Percentiles rank a stretch among this genome's conserved stretches.
Conservation (phyloP, 2,888 invertebrate species). For the Eupelmus urozonus region DNA sequence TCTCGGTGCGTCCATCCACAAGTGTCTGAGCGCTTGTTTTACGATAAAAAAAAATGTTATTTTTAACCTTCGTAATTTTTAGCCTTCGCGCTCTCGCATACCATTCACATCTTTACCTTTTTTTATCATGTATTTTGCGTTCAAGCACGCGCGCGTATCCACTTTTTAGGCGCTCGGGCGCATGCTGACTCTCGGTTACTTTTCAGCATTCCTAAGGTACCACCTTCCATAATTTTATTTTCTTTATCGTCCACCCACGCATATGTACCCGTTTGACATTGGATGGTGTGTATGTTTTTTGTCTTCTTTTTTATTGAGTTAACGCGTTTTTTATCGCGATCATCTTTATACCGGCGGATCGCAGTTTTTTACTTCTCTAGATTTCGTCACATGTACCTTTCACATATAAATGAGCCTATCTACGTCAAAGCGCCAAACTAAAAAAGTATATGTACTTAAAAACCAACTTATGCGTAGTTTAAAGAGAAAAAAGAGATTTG, state of each 20-base stretch:
- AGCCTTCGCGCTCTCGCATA: constrained; percentile 21
- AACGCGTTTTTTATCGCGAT: neutral
- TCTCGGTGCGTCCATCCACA: neutral
- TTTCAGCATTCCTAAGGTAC: neutral
- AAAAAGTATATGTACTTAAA: neutral
- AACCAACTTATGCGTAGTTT: neutral
- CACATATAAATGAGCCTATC: constrained; percentile 22
- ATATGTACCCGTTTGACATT: neutral
- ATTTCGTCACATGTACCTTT: constrained; percentile 4
- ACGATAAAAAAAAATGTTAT: constrained; percentile 37
- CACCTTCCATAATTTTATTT: constrained; percentile 8
- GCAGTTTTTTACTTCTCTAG: neutral
- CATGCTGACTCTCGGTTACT: neutral
- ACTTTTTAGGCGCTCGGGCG: neutral
- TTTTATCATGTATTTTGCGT: constrained; percentile 1
- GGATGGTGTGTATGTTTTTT: neutral
- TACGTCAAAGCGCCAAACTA: neutral
- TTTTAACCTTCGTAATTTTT: constrained; percentile 28
- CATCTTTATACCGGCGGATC: constrained; percentile 8
- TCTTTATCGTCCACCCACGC: constrained; percentile 2
- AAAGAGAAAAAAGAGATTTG: neutral
- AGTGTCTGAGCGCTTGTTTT: neutral
- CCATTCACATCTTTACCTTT: constrained; percentile 1
- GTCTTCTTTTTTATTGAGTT: constrained; percentile 14
- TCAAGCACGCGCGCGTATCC: too few species aligned